Base-by-base conservation (phyloP, 2,888 invertebrate species). In the Euzophera pinguis region DNA sequence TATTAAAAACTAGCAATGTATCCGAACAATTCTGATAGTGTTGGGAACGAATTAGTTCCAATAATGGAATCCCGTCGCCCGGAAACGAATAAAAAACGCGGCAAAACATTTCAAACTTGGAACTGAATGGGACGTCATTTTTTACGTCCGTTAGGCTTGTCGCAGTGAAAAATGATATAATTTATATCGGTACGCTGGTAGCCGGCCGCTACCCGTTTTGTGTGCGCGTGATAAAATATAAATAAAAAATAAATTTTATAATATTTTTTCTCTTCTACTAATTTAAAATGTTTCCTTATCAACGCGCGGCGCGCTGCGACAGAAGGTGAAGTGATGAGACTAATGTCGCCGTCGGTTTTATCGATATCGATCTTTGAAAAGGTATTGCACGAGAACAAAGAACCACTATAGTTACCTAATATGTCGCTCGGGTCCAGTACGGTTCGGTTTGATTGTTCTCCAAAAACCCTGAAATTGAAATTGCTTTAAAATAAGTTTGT, bases 261-360 rank as follows among this genome's bases (percentile, higher is more conserved):
- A 81, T 78, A 75, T 80, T 76, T 78, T 79, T 75, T 73, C 84
- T 82, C 72, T 75, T 73, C 84, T 82, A 89, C 89, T 89, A 89
- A 90, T 90, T 90, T 89, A 87, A 86, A 89, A 90, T 88, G 89
- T 89, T 89, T 84, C 81, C 88, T 88, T 90, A 90, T 90, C 90
- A 90, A 85, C 89, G 86, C 81, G 81, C 85, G 84, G 84, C 67
- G 74, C 79, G 84, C 73, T 76, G 76, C 80, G 78, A 88, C 87
- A 86, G 86, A 87, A 82, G 84, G 62, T 54, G 54, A 78, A 81
- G 81, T 55, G 84, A 62, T 75, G 84, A 45, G 58, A 34, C 47
- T 12, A 42, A 47, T 55, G 43, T 47, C 32, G 41, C 16, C 35
- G 49, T 60, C 52, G 8, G 17, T 6, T 32, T 32, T 69, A 62